Evolutionary conservation across 2,113 vertebrate species (phyloP).

Genomic region (Anhinga rufa): DNA sequence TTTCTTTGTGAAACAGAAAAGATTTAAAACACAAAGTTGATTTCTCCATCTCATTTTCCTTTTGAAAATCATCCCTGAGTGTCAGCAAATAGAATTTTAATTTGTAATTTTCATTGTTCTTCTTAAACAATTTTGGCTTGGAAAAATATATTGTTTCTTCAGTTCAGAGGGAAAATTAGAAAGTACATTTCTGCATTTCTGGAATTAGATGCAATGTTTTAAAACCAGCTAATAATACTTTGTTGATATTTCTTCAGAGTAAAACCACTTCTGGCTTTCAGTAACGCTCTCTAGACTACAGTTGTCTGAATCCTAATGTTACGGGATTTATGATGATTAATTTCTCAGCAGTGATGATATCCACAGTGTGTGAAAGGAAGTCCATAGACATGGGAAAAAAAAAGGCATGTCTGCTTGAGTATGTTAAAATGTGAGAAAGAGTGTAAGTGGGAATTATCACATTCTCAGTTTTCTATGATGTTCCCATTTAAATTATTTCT

Average conservation of each 20-base stretch:
- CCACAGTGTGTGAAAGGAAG: not conserved
- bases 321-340: not conserved
- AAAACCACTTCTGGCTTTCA: not conserved
- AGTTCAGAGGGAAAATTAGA: not conserved
- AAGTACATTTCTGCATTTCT: not conserved
- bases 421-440: not conserved
- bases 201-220: not conserved
- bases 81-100: not conserved
- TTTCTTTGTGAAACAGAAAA: not conserved
- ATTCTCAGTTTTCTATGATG: not conserved
- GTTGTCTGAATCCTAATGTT: not conserved
- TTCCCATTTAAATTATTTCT: not conserved
- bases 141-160: not conserved
- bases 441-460: not conserved
- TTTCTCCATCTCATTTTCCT: not conserved
- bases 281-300: not conserved
- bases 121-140: not conserved
- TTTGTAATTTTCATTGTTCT: not conserved
- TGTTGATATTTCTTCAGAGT: not conserved
- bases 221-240: not conserved
- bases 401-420: not conserved
- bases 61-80: not conserved
- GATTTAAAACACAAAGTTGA: not conserved
- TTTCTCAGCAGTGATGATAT: not conserved
- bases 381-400: not conserved